Evolutionary conservation across 2,888 invertebrate genomes (phyloP).

Genomic region (Oscheius sp.): DNA sequence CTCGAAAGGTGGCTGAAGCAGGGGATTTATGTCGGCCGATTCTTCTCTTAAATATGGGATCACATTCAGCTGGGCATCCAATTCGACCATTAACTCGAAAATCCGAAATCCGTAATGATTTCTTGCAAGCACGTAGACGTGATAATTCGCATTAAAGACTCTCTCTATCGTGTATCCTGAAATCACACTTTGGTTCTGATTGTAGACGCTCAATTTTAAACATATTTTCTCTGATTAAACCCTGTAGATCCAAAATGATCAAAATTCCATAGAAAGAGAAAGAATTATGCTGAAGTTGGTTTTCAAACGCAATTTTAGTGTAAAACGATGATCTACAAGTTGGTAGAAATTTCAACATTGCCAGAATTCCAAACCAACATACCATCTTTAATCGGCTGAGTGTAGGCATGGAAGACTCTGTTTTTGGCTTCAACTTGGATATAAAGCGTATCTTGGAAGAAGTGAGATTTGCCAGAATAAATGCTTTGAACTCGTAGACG

Average conservation of each 20-base stretch:
- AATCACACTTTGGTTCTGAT: neutral
- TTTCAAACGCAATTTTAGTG: too few relatives aligned
- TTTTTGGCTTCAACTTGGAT: neutral
- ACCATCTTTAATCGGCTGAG: neutral
- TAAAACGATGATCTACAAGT: too few relatives aligned
- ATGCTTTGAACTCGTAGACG: neutral
- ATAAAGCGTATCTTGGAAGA: neutral
- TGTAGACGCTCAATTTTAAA: too few relatives aligned
- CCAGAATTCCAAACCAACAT: too few relatives aligned
- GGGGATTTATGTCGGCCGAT: neutral
- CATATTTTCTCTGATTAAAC: too few relatives aligned
- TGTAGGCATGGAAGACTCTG: neutral
- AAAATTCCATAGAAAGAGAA: too few relatives aligned
- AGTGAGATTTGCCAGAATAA: neutral
- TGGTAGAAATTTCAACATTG: too few relatives aligned
- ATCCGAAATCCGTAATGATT: neutral
- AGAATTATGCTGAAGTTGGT: too few relatives aligned
- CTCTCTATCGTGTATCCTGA: neutral
- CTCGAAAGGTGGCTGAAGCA: neutral
- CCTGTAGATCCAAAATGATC: too few relatives aligned
- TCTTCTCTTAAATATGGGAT: neutral
- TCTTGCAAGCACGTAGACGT: neutral
- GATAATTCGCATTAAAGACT: conserved; percentile 1
- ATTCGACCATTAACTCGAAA: neutral
- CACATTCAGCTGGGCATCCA: neutral